A percentile compares a stretch with the other conserved stretches of the same genome.
Conservation (phyloP, 2,888 invertebrate species). For the Abscondita cerata region DNA sequence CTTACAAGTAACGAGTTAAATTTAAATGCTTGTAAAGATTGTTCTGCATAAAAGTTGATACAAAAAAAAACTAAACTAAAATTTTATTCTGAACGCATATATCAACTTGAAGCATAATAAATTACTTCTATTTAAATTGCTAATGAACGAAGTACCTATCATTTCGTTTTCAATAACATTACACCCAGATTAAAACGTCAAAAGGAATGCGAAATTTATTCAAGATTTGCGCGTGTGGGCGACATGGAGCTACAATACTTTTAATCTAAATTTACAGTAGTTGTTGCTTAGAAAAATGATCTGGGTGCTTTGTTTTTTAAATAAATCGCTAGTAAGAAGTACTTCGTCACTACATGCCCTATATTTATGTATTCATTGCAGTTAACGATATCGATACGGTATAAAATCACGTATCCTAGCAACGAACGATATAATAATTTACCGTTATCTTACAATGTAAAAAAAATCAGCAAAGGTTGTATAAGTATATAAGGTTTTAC, state of each 20-base stretch:
- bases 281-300: background rate
- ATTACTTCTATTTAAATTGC: constrained; percentile 28
- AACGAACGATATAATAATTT: background rate
- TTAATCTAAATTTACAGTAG: constrained; percentile 3
- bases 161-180: constrained; percentile 14
- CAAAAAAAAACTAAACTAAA: constrained; percentile 20
- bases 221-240: constrained; percentile 10
- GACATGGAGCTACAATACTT: constrained; percentile 3
- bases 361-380: too few species aligned
- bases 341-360: too few species aligned
- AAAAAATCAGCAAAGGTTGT: too few species aligned
- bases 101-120: constrained; percentile 20
- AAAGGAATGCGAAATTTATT: constrained; percentile 10
- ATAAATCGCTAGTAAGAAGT: too few species aligned
- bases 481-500: too few species aligned
- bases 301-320: background rate
- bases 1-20: too few species aligned
- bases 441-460: background rate
- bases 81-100: constrained; percentile 17
- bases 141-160: constrained; percentile 23
- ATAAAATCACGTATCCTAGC: too few species aligned
- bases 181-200: constrained; percentile 20
- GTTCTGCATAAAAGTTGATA: background rate
- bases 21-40: too few species aligned
- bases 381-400: too few species aligned